Evolutionary conservation across 1,140 invertebrate species (phyloP).

Genomic region (Aphidius gifuensis): DNA sequence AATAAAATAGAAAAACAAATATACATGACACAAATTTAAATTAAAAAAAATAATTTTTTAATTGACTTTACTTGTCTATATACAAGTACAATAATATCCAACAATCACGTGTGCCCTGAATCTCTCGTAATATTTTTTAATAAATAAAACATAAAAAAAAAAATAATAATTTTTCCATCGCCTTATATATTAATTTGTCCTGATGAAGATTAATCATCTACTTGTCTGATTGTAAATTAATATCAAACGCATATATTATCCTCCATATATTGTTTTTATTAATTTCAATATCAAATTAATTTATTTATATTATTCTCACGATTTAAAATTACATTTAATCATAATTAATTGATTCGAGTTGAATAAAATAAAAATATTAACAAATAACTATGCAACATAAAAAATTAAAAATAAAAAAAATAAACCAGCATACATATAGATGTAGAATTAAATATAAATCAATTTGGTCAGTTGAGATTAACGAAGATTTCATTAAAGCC

Average conservation of each 20-base stretch:
- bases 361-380: neutral
- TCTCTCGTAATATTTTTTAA: neutral
- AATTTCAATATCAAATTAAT: constrained; percentile 6
- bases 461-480: constrained; percentile 36
- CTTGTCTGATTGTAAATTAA: neutral
- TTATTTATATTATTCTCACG: neutral
- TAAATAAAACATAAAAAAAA: constrained; percentile 4
- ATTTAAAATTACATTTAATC: constrained; percentile 9
- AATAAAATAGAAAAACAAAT: constrained; percentile 25
- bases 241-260: neutral
- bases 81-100: neutral
- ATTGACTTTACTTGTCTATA: constrained; percentile 24
- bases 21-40: constrained; percentile 34
- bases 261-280: constrained; percentile 1
- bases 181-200: neutral
- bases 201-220: constrained; percentile 9
- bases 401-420: constrained; percentile 13
- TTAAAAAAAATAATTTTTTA: constrained; percentile 44
- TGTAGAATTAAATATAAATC: constrained; percentile 27
- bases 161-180: neutral
- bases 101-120: constrained; percentile 9
- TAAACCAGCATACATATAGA: neutral
- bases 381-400: neutral
- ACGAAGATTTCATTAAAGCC: constrained; percentile 46
- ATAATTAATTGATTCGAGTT: constrained; percentile 6